Percentiles rank a stretch among this genome's conserved stretches.
These are phyloP conservation scores for Athrips mouffetella DNA, from an alignment of 2,888 invertebrate genomes.

Conservation along the genomic window DNA sequence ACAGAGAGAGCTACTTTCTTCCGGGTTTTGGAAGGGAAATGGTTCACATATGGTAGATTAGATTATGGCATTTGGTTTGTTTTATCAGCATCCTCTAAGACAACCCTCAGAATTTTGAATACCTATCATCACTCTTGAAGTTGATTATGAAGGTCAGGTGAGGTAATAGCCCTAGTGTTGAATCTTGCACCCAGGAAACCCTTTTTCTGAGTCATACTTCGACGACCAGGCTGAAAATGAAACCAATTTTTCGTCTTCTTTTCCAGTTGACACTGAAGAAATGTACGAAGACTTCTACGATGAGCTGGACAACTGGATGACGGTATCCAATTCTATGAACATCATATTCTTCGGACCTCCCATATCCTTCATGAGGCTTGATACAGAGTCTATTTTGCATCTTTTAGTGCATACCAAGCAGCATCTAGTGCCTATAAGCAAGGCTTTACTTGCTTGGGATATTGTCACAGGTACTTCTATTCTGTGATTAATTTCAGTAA, in stretches of 20 bases:
- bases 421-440: constrained; percentile 53
- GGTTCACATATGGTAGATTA: no score
- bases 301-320: constrained; percentile 53
- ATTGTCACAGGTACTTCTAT: constrained; percentile 53
- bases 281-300: constrained; percentile 63
- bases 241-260: background rate
- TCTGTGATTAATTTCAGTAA: background rate
- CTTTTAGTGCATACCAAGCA: constrained; percentile 52
- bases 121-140: background rate
- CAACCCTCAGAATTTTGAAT: no score
- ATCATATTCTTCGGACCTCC: constrained; percentile 65
- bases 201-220: background rate
- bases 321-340: constrained; percentile 56
- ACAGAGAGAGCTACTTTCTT: no score
- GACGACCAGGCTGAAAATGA: background rate
- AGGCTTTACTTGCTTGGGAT: constrained; percentile 62
- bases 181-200: background rate
- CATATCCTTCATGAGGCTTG: constrained; percentile 58
- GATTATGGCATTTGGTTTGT: no score
- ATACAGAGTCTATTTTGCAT: constrained; percentile 61
- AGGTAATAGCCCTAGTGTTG: no score
- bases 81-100: no score
- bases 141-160: background rate
- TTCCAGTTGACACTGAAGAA: constrained; percentile 34
- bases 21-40: no score